Evolutionary conservation across 1,140 invertebrate species (phyloP), one percentile per base, ranked within the genome.

Genomic region (Dufourea novaeangliae): DNA sequence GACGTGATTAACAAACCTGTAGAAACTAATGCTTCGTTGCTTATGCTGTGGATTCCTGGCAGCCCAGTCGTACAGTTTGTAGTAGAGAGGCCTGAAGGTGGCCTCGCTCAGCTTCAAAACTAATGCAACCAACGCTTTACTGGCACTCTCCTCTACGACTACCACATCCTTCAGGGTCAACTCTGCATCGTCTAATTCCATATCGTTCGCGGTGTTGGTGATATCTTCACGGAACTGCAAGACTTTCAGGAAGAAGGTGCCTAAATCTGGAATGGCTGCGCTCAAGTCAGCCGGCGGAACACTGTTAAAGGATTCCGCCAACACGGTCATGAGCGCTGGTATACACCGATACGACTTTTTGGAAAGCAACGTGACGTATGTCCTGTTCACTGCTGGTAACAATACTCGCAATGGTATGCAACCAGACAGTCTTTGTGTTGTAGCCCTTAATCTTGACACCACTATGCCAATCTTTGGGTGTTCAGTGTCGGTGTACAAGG

Each of bases 41-140:
- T 93, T 95, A 27, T 94, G 92, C 17, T 94, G 93, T 61, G 93
- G 90, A 86, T 94, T 93, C 79, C 95, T 93, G 50, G 95, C 93
- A 2, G 96, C 94, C 98, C 98, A 99, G 84, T 97, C 95, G 88
- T 96, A 97, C 3, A 98, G 93, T 91, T 96, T 96, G 77, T 96
- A 95, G 91, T 97, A 98, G 63, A 98, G 94, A 5, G 97, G 97
- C 81, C 96, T 94, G 89, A 99, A 99, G 25, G 95, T 95, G 1
- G 95, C 94, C 90, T 98, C 98, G 14, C 97, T 98, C 22, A 99
- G 90, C 90, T 98, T 98, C 8, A 98, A 91, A 27, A 98, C 95
- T 69, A 98, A 93, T 46, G 94, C 92, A 6, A 96, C 95, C 27
- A 98, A 90, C 1, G 96, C 94, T 67, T 96, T 94, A 0, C 97